Conservation (phyloP, 2,113 vertebrate species). For the Pseudorasbora parva region DNA sequence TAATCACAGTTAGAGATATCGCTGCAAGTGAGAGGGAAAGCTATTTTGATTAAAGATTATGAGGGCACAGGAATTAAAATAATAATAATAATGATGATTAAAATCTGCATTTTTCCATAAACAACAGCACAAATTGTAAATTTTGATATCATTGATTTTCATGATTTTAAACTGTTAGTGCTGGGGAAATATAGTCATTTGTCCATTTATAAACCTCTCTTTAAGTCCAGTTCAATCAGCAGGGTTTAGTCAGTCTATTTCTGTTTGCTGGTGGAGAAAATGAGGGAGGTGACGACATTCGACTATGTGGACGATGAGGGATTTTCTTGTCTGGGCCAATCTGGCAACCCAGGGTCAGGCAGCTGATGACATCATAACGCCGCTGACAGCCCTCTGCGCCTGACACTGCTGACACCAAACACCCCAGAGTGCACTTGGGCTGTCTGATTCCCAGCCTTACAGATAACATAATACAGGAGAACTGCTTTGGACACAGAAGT, state of each 20-base stretch:
- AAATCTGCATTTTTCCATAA: no score
- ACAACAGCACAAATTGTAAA: no score
- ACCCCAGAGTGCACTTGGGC: constrained; percentile 16
- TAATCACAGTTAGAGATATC: no score
- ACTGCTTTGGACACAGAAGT: background rate
- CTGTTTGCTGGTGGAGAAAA: background rate
- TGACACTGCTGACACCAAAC: constrained; percentile 42
- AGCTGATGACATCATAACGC: constrained; percentile 55
- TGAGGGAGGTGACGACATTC: background rate
- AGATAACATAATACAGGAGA: constrained; percentile 8
- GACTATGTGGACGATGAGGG: background rate
- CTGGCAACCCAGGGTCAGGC: constrained; percentile 48
- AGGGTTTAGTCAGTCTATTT: constrained; percentile 16
- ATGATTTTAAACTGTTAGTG: background rate
- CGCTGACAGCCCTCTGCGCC: constrained; percentile 44
- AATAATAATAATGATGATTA: no score
- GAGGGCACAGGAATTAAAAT: no score
- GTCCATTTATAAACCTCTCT: background rate
- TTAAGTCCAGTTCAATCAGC: background rate
- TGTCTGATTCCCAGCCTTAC: constrained; percentile 5
- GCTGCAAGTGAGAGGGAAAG: no score
- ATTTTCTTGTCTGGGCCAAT: constrained; percentile 28
- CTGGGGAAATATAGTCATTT: background rate
- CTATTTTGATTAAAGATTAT: no score
- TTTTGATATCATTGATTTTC: no score